Evolutionary conservation across 2,113 vertebrate genomes (phyloP), one percentile per base, ranked within the genome.

Genomic region (Anoura caudifer): DNA sequence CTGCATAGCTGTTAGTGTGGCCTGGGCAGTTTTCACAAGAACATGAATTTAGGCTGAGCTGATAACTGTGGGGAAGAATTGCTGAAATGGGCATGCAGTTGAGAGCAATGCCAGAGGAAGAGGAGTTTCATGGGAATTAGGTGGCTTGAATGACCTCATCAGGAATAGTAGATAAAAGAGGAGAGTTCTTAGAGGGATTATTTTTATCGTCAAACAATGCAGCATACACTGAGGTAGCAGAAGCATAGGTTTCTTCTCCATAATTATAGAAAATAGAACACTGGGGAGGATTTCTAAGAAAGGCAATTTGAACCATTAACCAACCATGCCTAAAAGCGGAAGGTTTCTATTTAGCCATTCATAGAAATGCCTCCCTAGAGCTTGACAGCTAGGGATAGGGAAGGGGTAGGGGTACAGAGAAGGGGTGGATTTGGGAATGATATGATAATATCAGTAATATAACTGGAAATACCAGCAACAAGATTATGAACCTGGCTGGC

Each of bases 241-340:
- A 70, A 45, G 20, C 50, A 33, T 52, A 22, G 7, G 36, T 83
- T 47, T 91, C 75, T 87, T 73, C 31, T 63, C 33, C 41, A 33
- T 83, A 38, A 73, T 72, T 95, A 16, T 12, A 28, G 56, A 50
- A 95, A 95, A 20, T 4, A 56, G 50, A 77, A n/a, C 4, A 38
- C 4, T 73, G 7, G 28, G 26, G 24, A 19, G 38, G 7, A 31
- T 83, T 76, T 79, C 5, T 56, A 65, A 70, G 76, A 56, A 33
- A 14, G 7, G 13, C 17, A 11, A 16, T 79, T 31, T 41, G 38
- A 90, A 4, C 43, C 11, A 8, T 54, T 88, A 50, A 65, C 14
- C n/a, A 75, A n/a, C 16, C 54, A 26, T 45, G 1, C 72, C 72
- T 92, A n/a, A 69, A 87, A 67, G 47, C 31, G 24, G n/a, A 75